phyloP scores from a whole-genome alignment of 2,113 vertebrate species.

The Eubucco bourcierii region DNA sequence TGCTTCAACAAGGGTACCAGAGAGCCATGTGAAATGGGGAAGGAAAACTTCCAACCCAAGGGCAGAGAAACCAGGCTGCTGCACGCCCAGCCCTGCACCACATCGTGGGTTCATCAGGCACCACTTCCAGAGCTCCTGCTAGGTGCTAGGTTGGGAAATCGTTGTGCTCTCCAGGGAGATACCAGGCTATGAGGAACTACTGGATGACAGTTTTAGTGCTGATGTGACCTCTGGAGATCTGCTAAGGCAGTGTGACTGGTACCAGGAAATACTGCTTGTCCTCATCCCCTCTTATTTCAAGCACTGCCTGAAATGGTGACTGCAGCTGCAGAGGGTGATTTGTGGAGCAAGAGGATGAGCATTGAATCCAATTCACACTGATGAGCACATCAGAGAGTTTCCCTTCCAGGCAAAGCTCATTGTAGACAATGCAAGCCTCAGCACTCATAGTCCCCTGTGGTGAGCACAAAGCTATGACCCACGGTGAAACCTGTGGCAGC shows the following conservation, averaged over 20 bases:
- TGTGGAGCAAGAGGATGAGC: slow-evolving; percentile 67
- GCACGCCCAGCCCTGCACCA: neutral
- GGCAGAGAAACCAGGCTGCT: neutral
- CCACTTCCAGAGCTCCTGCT: neutral
- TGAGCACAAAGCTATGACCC: slow-evolving; percentile 6
- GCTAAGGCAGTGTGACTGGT: neutral
- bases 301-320: slow-evolving; percentile 79
- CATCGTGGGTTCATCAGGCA: fast-evolving
- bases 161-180: neutral
- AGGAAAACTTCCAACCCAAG: neutral
- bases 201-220: neutral
- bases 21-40: too few relatives aligned
- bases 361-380: slow-evolving; percentile 77
- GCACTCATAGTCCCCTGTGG: slow-evolving; percentile 66
- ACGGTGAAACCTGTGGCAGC: slow-evolving; percentile 30
- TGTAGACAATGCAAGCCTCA: slow-evolving; percentile 75
- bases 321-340: slow-evolving; percentile 85
- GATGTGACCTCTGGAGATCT: neutral
- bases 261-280: neutral
- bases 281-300: neutral
- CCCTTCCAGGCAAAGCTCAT: slow-evolving; percentile 81
- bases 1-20: neutral
- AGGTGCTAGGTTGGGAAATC: neutral
- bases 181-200: neutral
- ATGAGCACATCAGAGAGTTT: slow-evolving; percentile 81